Base-by-base conservation (phyloP, 1,140 invertebrate genomes). In the Neotoxoptera formosana region DNA sequence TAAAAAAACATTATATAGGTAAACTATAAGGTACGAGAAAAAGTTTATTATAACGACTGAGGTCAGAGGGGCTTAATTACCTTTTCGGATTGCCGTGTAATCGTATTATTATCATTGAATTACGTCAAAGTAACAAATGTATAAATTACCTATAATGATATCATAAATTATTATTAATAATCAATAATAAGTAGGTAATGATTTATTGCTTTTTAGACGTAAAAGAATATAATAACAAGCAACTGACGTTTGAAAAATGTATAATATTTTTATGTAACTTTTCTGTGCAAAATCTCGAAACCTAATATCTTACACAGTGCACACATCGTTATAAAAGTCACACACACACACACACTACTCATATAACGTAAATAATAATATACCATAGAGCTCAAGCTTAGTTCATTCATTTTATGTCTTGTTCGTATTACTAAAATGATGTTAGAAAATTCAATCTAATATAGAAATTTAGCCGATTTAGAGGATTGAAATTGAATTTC, bases 291-390 rank as follows among this genome's bases (percentile, higher is more conserved):
- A 67, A 76, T 76, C 30, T 76, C 14, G 6, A 76, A 34, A n/a
- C 14, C 30, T 11, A 76, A 76, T 76, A 76, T n/a, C 11, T 76
- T 76, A 76, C 60, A 76, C 14, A n/a, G 60, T n/a, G 11, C 9
- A 76, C 60, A n/a, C n/a, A 20, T 34, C 60, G 30, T 76, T 76
- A n/a, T 76, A 76, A 76, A n/a, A 76, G n/a, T 76, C n/a, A n/a
- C 30, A n/a, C 25, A n/a, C 17, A 76, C n/a, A n/a, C 30, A n/a
- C 25, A n/a, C 17, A 76, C 60, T 20, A 76, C 60, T 76, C 11
- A 76, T n/a, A 76, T 76, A 76, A 76, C 60, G 14, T 76, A 76
- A 76, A 76, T 76, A n/a, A n/a, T 67, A 67, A 67, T 67, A n/a
- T n/a, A 67, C 30, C n/a, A 20, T n/a, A 17, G 3, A 76, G 14